A percentile compares a stretch with the other conserved stretches of the same genome.
Evolutionary conservation across 2,113 vertebrate genomes (phyloP).

Genomic region (Cynocephalus volans): DNA sequence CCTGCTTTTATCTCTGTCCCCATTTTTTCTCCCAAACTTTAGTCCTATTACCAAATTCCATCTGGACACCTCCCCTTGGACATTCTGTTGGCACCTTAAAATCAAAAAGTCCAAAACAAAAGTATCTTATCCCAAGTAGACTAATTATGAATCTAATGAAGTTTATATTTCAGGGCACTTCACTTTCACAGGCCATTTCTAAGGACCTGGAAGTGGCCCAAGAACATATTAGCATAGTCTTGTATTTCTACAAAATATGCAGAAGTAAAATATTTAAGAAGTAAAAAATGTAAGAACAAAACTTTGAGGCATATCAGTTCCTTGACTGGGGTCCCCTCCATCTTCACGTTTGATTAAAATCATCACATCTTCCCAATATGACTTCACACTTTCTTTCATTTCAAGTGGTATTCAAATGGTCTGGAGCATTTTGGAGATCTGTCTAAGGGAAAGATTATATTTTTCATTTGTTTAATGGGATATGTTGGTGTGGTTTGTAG

Average conservation of each 20-base stretch:
- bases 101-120: not conserved
- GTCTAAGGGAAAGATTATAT: not conserved
- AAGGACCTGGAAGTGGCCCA: not conserved
- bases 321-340: too few species aligned
- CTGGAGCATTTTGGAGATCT: not conserved
- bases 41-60: not conserved
- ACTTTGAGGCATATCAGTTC: too few species aligned
- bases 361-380: not conserved
- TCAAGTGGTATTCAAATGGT: not conserved
- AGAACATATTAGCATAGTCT: not conserved
- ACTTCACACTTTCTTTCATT: not conserved
- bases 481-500: not conserved
- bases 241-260: not conserved
- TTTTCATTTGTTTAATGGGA: not conserved
- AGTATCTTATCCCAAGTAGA: not conserved
- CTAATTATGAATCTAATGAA: too few species aligned
- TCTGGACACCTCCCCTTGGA: not conserved
- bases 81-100: not conserved
- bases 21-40: not conserved
- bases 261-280: not conserved
- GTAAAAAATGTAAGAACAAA: too few species aligned
- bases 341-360: not conserved
- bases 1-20: not conserved
- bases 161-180: too few species aligned
- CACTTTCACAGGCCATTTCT: not conserved